Conservation (phyloP, 2,797 vertebrate species). For the Halcyon chelicuti region DNA sequence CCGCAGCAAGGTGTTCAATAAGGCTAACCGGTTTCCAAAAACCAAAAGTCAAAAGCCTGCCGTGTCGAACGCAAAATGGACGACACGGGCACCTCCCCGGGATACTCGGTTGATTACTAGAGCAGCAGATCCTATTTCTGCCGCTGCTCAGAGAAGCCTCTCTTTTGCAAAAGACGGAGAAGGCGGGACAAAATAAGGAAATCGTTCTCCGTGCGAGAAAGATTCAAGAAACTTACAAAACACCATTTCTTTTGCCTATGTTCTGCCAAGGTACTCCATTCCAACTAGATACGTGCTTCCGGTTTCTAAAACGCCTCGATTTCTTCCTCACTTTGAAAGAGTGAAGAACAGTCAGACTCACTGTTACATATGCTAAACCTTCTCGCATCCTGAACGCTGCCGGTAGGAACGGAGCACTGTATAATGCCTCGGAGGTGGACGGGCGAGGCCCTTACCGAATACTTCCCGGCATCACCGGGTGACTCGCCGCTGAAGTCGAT, state of each 20-base stretch:
- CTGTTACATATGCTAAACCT: neutral
- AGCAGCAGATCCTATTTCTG: neutral
- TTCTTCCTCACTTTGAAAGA: neutral
- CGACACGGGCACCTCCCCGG: neutral
- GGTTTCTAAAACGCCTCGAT: neutral
- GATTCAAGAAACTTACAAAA: neutral
- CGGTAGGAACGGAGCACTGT: neutral
- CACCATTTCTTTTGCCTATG: neutral
- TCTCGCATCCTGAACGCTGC: neutral
- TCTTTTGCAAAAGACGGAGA: neutral
- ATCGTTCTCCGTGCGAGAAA: neutral
- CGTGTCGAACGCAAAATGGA: neutral
- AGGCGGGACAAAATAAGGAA: neutral
- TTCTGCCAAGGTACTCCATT: neutral
- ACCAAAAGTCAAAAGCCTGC: neutral
- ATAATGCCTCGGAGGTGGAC: neutral
- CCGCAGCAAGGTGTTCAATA: neutral
- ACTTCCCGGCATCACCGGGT: neutral
- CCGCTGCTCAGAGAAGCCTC: rapidly evolving
- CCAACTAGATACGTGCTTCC: neutral
- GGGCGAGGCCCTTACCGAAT: neutral
- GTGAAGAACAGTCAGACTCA: neutral
- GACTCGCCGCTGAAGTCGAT: neutral
- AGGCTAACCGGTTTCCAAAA: neutral
- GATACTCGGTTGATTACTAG: rapidly evolving